Base-by-base conservation (phyloP, 1,140 invertebrate genomes). In the Drosophila fuyamai region DNA sequence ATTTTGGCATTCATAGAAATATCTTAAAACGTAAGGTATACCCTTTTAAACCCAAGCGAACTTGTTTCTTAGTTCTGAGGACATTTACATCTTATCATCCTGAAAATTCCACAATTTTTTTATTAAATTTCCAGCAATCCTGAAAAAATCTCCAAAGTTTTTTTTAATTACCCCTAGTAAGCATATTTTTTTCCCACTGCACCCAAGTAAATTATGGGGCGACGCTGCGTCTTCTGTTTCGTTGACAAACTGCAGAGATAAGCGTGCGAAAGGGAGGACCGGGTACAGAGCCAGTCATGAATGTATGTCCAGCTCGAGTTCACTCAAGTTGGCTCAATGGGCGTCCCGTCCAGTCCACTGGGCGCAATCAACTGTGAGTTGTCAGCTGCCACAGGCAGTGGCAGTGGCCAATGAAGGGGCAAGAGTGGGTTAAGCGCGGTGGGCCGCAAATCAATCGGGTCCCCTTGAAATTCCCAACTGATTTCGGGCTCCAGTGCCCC, bases 351-450 rank as follows among this genome's bases (percentile, higher is more conserved):
- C 60, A 59, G 51, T 63, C 56, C 53, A 57, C 56, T 75, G 68
- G 62, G 65, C 67, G 68, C 76, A 84, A 84, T 84, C 72, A 79
- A 70, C 76, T 83, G 80, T 57, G 50, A 83, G 76, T 70, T 83
- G 81, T 83, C 58, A 67, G 57, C 61, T 62, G 65, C 56, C 74
- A 56, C 36, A 44, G 44, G 16, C 53, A 53, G 41, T 63, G 50
- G 40, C 23, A 55, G 16, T 16, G 35, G 13, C 5, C 29, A 18
- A 12, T 32, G 14, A 29, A n/a, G 35, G 65, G 46, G 51, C 10
- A 23, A 18, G 9, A 35, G 38, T 41, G 36, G 62, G 51, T 29
- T 40, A 44, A 23, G 41, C 23, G 36, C 23, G 46, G 58, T 48
- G 35, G 46, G 62, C 73, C 55, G 77, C 71, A 80, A 84, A 68